These are phyloP conservation scores for Peromyscus melanophrys DNA, from an alignment of 2,797 vertebrate genomes.

Conservation along the genomic window DNA sequence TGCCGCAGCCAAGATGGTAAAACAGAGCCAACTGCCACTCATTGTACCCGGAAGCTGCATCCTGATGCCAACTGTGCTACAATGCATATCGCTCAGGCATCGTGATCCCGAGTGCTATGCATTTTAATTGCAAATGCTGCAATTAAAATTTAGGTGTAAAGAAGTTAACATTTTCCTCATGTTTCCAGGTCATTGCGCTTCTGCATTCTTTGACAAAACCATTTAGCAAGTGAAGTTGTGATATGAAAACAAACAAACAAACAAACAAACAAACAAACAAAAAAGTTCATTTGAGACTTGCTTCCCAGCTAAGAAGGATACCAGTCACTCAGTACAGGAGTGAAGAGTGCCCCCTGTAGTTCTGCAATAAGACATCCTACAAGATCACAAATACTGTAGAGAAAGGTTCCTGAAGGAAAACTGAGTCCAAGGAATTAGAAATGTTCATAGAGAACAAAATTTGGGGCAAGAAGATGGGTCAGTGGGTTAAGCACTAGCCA, in stretches of 20 bases:
- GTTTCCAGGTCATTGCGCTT: slow-evolving; percentile 16
- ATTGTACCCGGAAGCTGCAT: background rate
- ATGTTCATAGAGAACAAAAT: background rate
- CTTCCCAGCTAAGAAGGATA: background rate
- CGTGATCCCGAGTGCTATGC: background rate
- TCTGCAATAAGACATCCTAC: background rate
- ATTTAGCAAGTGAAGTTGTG: background rate
- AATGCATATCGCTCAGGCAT: background rate
- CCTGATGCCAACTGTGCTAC: background rate
- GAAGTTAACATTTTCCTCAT: background rate
- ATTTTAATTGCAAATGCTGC: slow-evolving; percentile 71
- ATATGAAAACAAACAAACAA: background rate
- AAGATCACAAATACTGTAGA: background rate
- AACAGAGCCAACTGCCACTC: background rate
- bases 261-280: background rate
- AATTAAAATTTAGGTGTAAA: slow-evolving; percentile 69
- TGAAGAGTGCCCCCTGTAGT: background rate
- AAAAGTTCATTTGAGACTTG: background rate
- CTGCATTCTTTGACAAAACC: slow-evolving; percentile 15
- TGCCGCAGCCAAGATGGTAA: slow-evolving; percentile 39
- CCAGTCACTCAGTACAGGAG: background rate
- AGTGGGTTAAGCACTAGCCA: background rate
- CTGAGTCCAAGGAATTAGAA: background rate
- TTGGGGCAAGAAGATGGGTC: background rate
- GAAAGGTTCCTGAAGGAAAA: background rate